Percentiles rank a stretch among this genome's conserved stretches.
Conservation (phyloP, 1,140 invertebrate genomes). For the Drosophila eugracilis region DNA sequence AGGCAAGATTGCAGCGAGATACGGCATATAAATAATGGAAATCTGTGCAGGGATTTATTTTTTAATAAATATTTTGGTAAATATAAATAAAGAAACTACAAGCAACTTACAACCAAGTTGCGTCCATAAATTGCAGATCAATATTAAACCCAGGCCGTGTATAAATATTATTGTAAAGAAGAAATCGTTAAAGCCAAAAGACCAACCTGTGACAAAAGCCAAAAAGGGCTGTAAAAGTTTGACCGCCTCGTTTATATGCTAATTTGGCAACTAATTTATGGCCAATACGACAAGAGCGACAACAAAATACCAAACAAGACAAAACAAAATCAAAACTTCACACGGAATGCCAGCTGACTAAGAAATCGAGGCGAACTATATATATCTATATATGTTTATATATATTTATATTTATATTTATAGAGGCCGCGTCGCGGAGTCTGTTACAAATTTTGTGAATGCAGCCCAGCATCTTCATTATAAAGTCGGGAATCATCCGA, state of each 20-base stretch:
- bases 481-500: conserved; percentile 24
- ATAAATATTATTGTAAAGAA: conserved; percentile 45
- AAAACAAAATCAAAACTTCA: conserved; percentile 36
- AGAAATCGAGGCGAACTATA: conserved; percentile 13
- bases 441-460: conserved; percentile 68
- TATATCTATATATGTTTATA: conserved; percentile 3
- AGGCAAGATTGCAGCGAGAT: conserved; percentile 6
- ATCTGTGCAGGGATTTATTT: background rate
- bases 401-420: conserved; percentile 56
- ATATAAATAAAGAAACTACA: background rate
- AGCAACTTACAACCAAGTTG: background rate
- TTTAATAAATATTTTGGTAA: conserved; percentile 1
- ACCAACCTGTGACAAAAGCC: conserved; percentile 38
- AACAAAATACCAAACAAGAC: conserved; percentile 64
- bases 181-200: conserved; percentile 33
- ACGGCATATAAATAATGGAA: background rate
- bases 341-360: conserved; percentile 20
- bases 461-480: conserved; percentile 48
- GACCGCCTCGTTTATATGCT: conserved; percentile 77
- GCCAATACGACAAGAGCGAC: conserved; percentile 79
- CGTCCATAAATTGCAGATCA: conserved; percentile 28
- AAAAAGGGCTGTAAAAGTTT: conserved; percentile 63
- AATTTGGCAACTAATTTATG: conserved; percentile 76
- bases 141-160: conserved; percentile 15
- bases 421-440: conserved; percentile 56